Conservation (phyloP, 64 coral and sea anemone species). For the Stylophora pistillata region DNA sequence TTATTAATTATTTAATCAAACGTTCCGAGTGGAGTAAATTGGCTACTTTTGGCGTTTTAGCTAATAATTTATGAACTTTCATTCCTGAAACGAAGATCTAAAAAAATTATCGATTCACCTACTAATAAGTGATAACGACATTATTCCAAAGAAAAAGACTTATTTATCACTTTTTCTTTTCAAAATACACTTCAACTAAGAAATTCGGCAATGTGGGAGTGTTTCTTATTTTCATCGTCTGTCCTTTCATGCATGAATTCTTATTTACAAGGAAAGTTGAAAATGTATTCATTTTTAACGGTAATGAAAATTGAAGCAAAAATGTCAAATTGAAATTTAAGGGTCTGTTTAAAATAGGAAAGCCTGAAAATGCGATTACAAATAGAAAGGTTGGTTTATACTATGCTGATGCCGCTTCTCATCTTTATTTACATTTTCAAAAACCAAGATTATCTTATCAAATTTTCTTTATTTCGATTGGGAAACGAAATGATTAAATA, state of each 20-base stretch:
- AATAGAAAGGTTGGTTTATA: background rate
- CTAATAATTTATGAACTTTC: conserved; percentile 49
- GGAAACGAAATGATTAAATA: background rate
- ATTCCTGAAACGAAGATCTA: conserved; percentile 14
- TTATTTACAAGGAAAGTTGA: too few species aligned
- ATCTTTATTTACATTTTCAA: conserved; percentile 2
- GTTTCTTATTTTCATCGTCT: background rate
- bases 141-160: background rate
- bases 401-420: background rate
- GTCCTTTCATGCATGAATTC: background rate
- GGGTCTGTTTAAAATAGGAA: background rate
- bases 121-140: conserved; percentile 5
- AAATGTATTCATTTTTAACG: background rate
- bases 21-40: conserved; percentile 24
- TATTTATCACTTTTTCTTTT: background rate
- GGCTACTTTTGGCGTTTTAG: conserved; percentile 31
- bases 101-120: conserved; percentile 17
- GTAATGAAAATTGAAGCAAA: background rate
- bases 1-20: conserved; percentile 22
- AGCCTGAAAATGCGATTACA: conserved; percentile 15
- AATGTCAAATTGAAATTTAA: background rate
- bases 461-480: background rate
- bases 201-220: background rate
- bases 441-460: conserved; percentile 17
- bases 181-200: background rate